Base-by-base conservation (phyloP, 2,888 invertebrate genomes). In the Thysanoteuthis rhombus region DNA sequence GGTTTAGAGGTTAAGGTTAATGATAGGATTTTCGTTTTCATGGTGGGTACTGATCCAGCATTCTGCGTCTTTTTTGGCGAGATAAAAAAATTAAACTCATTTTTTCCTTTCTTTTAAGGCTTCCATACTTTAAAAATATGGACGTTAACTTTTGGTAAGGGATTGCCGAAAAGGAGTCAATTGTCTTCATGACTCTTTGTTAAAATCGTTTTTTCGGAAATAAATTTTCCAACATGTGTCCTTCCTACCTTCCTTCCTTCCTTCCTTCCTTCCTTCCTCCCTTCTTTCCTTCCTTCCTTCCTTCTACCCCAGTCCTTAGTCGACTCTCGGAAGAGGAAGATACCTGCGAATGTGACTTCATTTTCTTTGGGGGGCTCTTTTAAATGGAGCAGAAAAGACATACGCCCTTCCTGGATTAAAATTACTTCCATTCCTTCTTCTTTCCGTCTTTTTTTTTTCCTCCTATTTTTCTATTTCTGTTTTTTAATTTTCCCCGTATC, bases 381-480 rank as follows among this genome's bases (percentile, higher is more conserved):
- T 75, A 75, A 75, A 75, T 75, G 75, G 75, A 75, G 75, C 75
- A 75, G 75, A 75, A 75, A 75, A 75, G 75, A 75, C 75, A 75
- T 75, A 75, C 75, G 75, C 75, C 75, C 75, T 75, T 75, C 75
- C 75, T n/a, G 75, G 75, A 75, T 75, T 75, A 75, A 36, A n/a
- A 75, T 75, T 75, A 75, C 75, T 75, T 75, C 75, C 75, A 75
- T 75, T 75, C 75, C 75, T 75, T 75, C 75, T 16, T 75, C 19
- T 8, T 8, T 22, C 19, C 75, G 22, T n/a, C 25, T 75, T 8
- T n/a, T 36, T n/a, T 25, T 36, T 75, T 75, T 75, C 12, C 2
- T 52, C 36, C 75, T n/a, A 36, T n/a, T 36, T 36, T 75, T 10
- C 19, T n/a, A 12, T n/a, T n/a, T n/a, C 8, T 75, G 12, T 75